These are phyloP conservation scores for Eudemis profundana DNA, from an alignment of 2,888 invertebrate species.

Conservation along the genomic window DNA sequence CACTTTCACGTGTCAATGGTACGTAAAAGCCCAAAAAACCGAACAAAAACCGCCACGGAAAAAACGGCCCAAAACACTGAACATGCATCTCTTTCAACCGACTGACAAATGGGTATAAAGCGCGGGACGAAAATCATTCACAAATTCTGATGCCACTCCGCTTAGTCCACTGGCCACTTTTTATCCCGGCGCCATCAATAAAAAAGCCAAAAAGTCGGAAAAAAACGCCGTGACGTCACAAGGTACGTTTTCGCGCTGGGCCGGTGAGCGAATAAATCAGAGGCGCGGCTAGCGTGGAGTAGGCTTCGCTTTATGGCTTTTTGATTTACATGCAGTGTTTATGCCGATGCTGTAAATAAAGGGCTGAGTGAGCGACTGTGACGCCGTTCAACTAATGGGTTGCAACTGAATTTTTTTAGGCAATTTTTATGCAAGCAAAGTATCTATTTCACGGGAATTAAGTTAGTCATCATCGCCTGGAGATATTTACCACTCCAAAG, in stretches of 20 bases:
- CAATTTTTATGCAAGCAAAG: background rate
- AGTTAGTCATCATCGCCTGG: too few relatives aligned
- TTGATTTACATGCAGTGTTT: conserved; percentile 76
- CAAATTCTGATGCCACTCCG: conserved; percentile 77
- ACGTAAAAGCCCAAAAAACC: conserved; percentile 82
- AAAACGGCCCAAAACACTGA: conserved; percentile 58
- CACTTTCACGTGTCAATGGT: conserved; percentile 84
- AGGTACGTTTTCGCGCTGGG: conserved; percentile 80
- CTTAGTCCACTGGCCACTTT: conserved; percentile 75
- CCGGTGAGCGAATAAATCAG: conserved; percentile 80
- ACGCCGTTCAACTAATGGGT: background rate
- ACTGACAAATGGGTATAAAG: conserved; percentile 84
- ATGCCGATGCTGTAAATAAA: conserved; percentile 61
- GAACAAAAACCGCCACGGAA: conserved; percentile 59
- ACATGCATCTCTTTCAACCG: conserved; percentile 80
- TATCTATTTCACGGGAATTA: too few relatives aligned
- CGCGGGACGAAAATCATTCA: conserved; percentile 83
- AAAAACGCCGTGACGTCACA: conserved; percentile 79
- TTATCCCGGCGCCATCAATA: conserved; percentile 82
- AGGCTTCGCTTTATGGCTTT: conserved; percentile 76
- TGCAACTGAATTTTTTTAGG: background rate
- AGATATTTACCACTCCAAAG: too few relatives aligned
- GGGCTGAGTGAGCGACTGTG: conserved; percentile 49
- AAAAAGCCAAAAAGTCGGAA: conserved; percentile 70
- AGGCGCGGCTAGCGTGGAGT: conserved; percentile 73